A percentile compares a stretch with the other conserved stretches of the same genome.
phyloP scores from a whole-genome alignment of 2,797 vertebrate species.

The Petrocephalus sullivani region DNA sequence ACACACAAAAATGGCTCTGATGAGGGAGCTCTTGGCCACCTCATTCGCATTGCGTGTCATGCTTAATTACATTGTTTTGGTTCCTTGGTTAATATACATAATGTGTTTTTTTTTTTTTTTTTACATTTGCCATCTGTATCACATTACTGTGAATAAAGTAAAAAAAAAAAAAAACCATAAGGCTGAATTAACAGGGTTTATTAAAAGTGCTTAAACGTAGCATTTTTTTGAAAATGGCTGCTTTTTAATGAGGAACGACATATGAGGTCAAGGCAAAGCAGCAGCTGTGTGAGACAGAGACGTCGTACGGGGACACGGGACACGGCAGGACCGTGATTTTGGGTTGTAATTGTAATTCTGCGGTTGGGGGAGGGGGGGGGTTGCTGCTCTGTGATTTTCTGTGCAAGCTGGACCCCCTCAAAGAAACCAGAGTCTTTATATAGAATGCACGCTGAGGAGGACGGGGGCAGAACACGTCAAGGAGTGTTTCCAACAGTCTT shows the following conservation, averaged over 20 bases:
- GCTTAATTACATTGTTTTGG: conserved; percentile 10
- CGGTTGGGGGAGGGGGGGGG: not conserved
- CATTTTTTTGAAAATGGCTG: not conserved
- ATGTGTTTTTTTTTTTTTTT: not conserved
- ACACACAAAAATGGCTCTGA: not conserved
- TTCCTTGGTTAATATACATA: not conserved
- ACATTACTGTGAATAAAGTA: not conserved
- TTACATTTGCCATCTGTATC: not conserved
- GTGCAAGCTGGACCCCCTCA: not conserved
- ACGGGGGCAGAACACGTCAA: not conserved
- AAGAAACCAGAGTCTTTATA: not conserved
- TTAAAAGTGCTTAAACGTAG: not conserved
- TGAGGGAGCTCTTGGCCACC: not conserved
- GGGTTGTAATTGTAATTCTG: not conserved
- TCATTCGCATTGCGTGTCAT: not conserved
- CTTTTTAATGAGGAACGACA: not conserved
- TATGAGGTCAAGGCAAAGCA: not conserved
- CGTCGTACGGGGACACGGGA: not conserved
- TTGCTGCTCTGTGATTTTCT: not conserved
- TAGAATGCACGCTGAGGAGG: not conserved
- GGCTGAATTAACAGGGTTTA: not conserved
- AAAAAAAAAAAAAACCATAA: not conserved
- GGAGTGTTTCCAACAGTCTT: not conserved
- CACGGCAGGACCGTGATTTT: not conserved
- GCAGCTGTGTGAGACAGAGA: not conserved